phyloP scores from a whole-genome alignment of 1,140 invertebrate species.

The Drosophila obscura region DNA sequence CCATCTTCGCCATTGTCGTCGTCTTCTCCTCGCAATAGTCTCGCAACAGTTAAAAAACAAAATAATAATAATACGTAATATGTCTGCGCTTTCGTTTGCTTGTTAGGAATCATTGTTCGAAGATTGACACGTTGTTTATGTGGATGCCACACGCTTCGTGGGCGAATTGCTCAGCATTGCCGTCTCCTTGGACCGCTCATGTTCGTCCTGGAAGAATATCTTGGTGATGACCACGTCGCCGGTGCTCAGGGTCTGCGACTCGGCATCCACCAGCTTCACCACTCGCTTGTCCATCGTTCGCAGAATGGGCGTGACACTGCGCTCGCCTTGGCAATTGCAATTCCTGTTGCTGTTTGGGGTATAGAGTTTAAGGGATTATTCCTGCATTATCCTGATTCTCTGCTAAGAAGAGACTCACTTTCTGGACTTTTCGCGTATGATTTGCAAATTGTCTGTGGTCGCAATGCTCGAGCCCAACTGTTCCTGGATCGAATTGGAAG shows the following conservation, averaged over 20 bases:
- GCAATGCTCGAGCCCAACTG: conserved; percentile 78
- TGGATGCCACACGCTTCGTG: conserved; percentile 60
- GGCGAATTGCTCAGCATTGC: conserved; percentile 83
- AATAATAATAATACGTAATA: conserved; percentile 62
- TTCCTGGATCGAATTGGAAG: conserved; percentile 77
- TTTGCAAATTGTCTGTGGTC: conserved; percentile 81
- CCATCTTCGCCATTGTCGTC: too few relatives aligned
- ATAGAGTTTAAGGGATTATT: conserved; percentile 3
- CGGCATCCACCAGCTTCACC: conserved; percentile 83
- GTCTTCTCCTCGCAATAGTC: conserved; percentile 8
- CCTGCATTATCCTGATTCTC: too few relatives aligned
- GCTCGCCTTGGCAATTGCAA: conserved; percentile 80
- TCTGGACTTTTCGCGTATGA: conserved; percentile 76
- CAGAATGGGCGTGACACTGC: conserved; percentile 70
- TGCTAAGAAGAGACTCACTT: conserved; percentile 54
- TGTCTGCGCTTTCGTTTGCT: conserved; percentile 57
- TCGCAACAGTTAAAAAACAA: conserved; percentile 35
- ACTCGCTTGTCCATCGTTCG: conserved; percentile 55
- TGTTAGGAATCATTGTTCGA: conserved; percentile 65
- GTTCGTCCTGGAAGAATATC: conserved; percentile 91
- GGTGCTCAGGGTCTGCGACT: conserved; percentile 94
- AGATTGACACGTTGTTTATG: conserved; percentile 43
- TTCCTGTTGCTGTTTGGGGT: conserved; percentile 67
- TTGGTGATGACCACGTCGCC: conserved; percentile 96
- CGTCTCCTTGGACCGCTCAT: conserved; percentile 86